Base-by-base conservation (phyloP, 2,113 vertebrate genomes). In the Protobothrops flavoviridis region DNA sequence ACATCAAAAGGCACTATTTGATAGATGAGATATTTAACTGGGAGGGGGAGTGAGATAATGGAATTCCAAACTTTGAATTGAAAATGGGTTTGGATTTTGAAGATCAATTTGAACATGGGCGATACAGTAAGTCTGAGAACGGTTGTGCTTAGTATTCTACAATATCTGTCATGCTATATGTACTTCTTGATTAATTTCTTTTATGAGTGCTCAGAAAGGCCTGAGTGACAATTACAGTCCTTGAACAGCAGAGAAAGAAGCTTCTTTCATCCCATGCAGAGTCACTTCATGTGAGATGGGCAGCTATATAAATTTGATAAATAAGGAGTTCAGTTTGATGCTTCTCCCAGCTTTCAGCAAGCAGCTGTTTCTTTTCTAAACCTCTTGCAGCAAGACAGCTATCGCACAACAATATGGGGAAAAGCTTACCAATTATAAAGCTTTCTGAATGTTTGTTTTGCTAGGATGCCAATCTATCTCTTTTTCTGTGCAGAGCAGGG, bases 361-460 rank as follows among this genome's bases (percentile, higher is more conserved):
- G 56, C 85, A 64, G 45, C 20, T 15, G 53, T 52, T 69, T 69
- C n/a, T 24, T 93, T 88, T 50, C 94, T n/a, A 59, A 24, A 56
- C 48, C 85, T 53, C 26, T 89, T 94, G 50, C 48, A 94, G 69
- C 15, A n/a, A 85, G 92, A 94, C 93, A 95, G 69, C 89, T 56
- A 69, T 85, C 85, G 90, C 94, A 50, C 21, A 91, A 91, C 89
- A 93, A 96, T 93, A 94, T 21, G 57, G 93, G 92, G 91, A 92
- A 92, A 55, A 94, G 53, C 43, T 20, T 69, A 91, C 87, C 13
- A 50, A 92, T 33, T 69, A 94, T 94, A 94, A 94, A 92, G 89
- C 48, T 92, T 95, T 93, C 64, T 81, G 86, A 95, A 59, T 93
- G 91, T 33, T 96, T 94, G 87, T 95, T 95, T 96, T 94, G 69